Evolutionary conservation across 2,797 vertebrate genomes (phyloP), one percentile per base, ranked within the genome.

Genomic region (Ctenopoma multispine): DNA sequence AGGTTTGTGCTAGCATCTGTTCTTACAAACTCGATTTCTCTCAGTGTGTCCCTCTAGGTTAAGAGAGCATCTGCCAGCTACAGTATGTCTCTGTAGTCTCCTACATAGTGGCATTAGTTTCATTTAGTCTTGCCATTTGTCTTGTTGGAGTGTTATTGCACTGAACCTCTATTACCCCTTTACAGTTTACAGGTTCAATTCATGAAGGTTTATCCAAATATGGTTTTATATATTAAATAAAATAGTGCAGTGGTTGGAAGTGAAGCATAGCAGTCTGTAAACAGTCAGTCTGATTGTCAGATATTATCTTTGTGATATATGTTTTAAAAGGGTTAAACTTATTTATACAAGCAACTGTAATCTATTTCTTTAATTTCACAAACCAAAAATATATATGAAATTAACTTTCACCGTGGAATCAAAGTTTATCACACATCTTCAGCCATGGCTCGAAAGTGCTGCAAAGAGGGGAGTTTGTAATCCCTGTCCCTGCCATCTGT

Each of bases 401-500:
- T 64, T 12, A 1, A 38, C 7, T 50, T 72, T 58, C 20, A 15
- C 21, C 63, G 20, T 40, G 48, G n/a, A 69, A 59, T 46, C 58
- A 71, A 81, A 88, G 63, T 87, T 79, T 49, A 75, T 82, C 36
- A 54, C 46, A 72, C 67, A 7, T 85, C 79, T 80, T 81, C 40
- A 62, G 57, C 56, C 5, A 1, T 70, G 73, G 87, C 82, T 89
- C 56, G 51, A 85, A 90, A 88, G 80, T 83, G 83, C 71, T 82
- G 61, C 58, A 9, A 51, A 72, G 72, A 78, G 57, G 43, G 51
- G 69, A 62, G 63, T 76, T 67, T 79, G 53, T 90, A 89, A 92
- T 92, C 85, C 84, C 71, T 54, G 79, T 92, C 85, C 84, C 72
- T 60, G 80, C 86, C 89, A 92, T 92, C 90, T 90, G 86, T 56